These are phyloP conservation scores for Arenaria interpres DNA, from an alignment of 2,113 vertebrate genomes.

Conservation along the genomic window DNA sequence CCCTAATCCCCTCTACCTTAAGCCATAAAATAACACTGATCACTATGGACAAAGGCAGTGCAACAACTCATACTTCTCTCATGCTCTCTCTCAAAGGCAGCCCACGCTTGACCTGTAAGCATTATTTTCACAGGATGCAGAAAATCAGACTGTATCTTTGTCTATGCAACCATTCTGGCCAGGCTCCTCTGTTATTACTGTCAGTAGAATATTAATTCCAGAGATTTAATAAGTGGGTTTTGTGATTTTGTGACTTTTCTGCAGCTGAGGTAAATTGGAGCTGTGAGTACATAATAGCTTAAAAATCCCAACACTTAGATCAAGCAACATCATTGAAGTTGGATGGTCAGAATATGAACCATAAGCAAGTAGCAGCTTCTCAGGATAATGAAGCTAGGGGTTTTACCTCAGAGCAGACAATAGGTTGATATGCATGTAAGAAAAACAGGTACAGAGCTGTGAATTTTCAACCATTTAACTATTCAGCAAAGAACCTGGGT, in stretches of 20 bases:
- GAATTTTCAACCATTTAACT: background rate
- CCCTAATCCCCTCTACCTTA: background rate
- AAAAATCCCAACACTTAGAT: background rate
- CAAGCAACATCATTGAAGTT: background rate
- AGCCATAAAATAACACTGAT: background rate
- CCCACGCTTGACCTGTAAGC: background rate
- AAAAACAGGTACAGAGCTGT: background rate
- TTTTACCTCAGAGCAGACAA: background rate
- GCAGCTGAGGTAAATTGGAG: background rate
- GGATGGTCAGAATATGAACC: background rate
- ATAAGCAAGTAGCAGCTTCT: background rate
- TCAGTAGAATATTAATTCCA: background rate
- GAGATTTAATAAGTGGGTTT: background rate
- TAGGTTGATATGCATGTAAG: background rate
- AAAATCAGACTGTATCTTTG: background rate
- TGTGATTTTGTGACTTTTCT: background rate
- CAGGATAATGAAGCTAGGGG: background rate
- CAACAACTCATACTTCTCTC: background rate
- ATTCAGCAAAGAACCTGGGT: background rate
- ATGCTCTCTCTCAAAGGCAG: background rate
- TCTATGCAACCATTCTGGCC: background rate
- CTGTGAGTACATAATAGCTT: background rate
- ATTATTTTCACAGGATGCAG: background rate
- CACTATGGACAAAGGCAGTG: background rate
- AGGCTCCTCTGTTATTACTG: background rate